Base-by-base conservation (phyloP, 2,113 vertebrate species). In the Chaetorhynchus papuensis region DNA sequence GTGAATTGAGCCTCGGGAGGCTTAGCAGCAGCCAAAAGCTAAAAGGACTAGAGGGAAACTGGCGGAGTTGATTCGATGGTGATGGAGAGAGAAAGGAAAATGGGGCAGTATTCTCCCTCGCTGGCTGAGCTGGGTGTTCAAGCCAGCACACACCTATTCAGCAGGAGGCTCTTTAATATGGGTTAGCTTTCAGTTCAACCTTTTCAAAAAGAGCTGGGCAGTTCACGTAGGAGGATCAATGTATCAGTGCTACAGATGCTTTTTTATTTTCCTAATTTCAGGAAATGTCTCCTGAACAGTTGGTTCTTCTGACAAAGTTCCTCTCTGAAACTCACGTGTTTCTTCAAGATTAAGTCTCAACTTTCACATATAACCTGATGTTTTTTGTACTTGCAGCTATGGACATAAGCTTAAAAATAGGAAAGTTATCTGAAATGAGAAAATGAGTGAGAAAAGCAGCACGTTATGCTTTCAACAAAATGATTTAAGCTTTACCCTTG, bases 111-210 rank as follows among this genome's bases (percentile, higher is more conserved):
- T 64, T 91, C 75, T 64, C 15, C 15, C 28, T 50, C 22, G 21
- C 12, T 3, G 15, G 19, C 16, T 77, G 64, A 90, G 45, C 21
- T 0, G 0, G 21, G 26, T 16, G 4, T 76, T 28, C 21, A 74
- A 89, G 41, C 24, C 47, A 83, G 39, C 24, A 37, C 47, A 39
- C 42, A 49, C 30, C 50, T 74, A 9, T 52, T 83, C 5, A 11
- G n/a, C 33, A 70, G 52, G 33, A 83, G 23, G 7, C 7, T 63
- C 16, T 59, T 79, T 87, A 70, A n/a, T 21, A 54, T 13, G 27
- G 7, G 6, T 31, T 56, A 37, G n/a, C 14, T 76, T 82, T 63
- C 35, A 76, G n/a, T 52, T 60, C 6, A 3, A 53, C 33, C 63
- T 83, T 76, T 59, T 35, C 6, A 35, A 35, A 70, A 54, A 33